Percentiles rank a stretch among this genome's conserved stretches.
Evolutionary conservation across 2,888 invertebrate genomes (phyloP).

Genomic region (Conchocele bisecta): DNA sequence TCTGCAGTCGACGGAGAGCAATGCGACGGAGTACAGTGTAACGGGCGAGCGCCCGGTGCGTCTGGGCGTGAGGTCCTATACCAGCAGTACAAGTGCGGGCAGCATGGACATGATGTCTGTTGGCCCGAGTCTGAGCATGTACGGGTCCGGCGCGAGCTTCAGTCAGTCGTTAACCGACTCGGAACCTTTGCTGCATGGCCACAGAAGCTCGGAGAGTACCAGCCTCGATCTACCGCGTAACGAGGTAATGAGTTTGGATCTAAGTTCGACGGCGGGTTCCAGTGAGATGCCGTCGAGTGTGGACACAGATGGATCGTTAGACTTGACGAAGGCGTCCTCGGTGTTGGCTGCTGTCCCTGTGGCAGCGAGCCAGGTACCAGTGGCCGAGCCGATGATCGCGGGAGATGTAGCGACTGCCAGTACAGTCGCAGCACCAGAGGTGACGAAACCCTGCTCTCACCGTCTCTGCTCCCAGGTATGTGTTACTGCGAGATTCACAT

Average conservation of each 20-base stretch:
- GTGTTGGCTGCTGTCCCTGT: constrained; percentile 39
- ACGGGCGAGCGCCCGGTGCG: constrained; percentile 32
- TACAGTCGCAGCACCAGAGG: too few species aligned
- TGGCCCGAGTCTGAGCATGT: constrained; percentile 37
- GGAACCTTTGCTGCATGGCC: not conserved
- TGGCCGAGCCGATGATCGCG: too few species aligned
- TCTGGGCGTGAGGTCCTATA: constrained; percentile 40
- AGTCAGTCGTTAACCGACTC: constrained; percentile 30
- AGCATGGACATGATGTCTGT: constrained; percentile 55
- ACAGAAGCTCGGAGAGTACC: constrained; percentile 7
- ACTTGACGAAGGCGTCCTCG: constrained; percentile 52
- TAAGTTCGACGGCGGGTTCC: constrained; percentile 40
- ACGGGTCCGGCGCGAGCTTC: not conserved
- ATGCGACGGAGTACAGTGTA: constrained; percentile 48
- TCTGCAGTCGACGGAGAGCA: constrained; percentile 41
- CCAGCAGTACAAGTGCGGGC: constrained; percentile 28
- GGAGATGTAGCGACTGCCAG: too few species aligned
- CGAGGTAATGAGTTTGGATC: constrained; percentile 33
- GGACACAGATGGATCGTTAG: constrained; percentile 53
- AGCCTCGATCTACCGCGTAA: constrained; percentile 40
- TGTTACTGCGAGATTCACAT: too few species aligned
- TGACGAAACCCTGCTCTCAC: too few species aligned
- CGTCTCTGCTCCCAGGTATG: too few species aligned
- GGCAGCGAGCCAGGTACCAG: constrained; percentile 18
- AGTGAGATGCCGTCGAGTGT: constrained; percentile 13